Base-by-base conservation (phyloP, 2,113 vertebrate genomes). In the Bungarus multicinctus region DNA sequence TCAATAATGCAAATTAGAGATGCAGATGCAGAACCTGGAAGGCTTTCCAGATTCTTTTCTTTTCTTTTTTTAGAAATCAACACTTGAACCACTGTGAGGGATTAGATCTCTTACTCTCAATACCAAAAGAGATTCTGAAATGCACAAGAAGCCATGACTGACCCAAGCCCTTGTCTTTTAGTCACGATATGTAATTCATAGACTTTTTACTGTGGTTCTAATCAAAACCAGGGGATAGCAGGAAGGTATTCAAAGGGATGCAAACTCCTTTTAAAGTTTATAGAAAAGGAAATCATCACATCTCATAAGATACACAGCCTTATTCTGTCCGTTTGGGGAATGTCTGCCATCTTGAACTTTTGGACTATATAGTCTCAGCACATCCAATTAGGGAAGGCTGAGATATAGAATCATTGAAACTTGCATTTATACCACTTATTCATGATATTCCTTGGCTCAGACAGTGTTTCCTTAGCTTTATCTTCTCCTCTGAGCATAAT, bases 1-100 rank as follows among this genome's bases (percentile, higher is more conserved):
- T 96, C 92, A 93, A 94, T 97, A 93, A 94, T 94, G 93, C 95
- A 97, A 97, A 96, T 96, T 94, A 96, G 87, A 95, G 93, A 96
- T 95, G 91, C 97, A 97, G 97, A 97, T 97, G 96, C 95, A 96
- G 94, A 95, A 96, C 92, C 96, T 96, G 96, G 96, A 94, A 97
- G 94, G 47, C 92, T 95, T 97, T 97, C 96, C 96, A 97, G 64
- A 91, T 97, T 96, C 93, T 93, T 58, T 87, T 85, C 97, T 97
- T 97, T 96, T 90, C 93, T 58, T 88, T 85, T 97, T 97, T 60
- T 95, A 96, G 96, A 96, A 97, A 81, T 89, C 93, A 57, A 96
- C 95, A n/a, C 90, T 69, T 95, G 96, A 95, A 90, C 52, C 92
- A 93, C 93, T 14, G 87, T 95, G 95, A 93, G 95, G 18, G 94